Evolutionary conservation across 2,888 invertebrate genomes (phyloP).

Genomic region (Melangyna quadrimaculata): DNA sequence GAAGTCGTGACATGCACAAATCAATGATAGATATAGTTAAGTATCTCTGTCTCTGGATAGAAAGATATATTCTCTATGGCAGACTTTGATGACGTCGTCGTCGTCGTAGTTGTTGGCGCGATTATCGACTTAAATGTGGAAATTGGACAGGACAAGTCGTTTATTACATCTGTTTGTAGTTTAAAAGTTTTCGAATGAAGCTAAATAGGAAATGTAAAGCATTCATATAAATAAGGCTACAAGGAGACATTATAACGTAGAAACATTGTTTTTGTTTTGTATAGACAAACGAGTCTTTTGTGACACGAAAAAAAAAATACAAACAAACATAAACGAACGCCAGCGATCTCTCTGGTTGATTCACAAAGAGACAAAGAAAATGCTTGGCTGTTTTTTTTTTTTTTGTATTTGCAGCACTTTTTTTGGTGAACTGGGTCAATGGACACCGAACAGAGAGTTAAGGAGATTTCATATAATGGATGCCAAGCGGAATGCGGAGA

Average conservation of each 20-base stretch:
- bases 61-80: not conserved
- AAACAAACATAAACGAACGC: not conserved
- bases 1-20: constrained; percentile 66
- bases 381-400: constrained; percentile 18
- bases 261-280: not conserved
- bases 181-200: constrained; percentile 15
- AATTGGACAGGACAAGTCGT: constrained; percentile 18
- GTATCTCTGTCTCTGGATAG: constrained; percentile 22
- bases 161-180: constrained; percentile 30
- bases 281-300: constrained; percentile 57
- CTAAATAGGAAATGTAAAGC: constrained; percentile 57
- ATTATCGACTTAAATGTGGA: not conserved
- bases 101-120: not conserved
- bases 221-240: constrained; percentile 12
- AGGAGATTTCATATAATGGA: constrained; percentile 52
- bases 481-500: constrained; percentile 54
- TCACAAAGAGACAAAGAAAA: constrained; percentile 61
- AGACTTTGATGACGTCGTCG: constrained; percentile 20
- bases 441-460: constrained; percentile 46
- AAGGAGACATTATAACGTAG: constrained; percentile 5
- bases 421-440: constrained; percentile 66
- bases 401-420: constrained; percentile 48
- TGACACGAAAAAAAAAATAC: constrained; percentile 52
- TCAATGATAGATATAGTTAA: constrained; percentile 56
- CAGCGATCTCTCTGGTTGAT: constrained; percentile 13